Conservation (phyloP, 2,113 vertebrate genomes). For the Sphyrna mokarran region DNA sequence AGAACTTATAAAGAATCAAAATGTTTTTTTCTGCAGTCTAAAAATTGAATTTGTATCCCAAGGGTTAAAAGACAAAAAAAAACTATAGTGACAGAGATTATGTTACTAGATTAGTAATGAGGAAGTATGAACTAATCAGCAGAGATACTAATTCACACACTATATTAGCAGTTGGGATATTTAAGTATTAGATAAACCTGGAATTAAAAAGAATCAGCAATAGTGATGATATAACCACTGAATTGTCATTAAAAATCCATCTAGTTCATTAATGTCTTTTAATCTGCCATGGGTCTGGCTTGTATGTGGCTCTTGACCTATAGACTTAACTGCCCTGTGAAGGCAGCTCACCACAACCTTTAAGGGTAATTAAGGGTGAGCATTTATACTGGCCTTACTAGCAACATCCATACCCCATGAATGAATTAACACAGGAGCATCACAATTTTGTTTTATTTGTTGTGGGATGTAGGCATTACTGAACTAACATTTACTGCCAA, state of each 20-base stretch:
- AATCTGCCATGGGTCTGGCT: neutral
- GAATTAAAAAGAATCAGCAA: neutral
- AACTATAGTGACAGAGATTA: too few species aligned
- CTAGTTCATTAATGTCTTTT: neutral
- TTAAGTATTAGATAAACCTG: too few species aligned
- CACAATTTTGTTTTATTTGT: neutral
- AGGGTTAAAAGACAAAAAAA: neutral
- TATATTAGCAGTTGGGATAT: neutral
- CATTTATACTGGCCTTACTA: neutral
- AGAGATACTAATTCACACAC: neutral
- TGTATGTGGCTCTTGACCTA: neutral
- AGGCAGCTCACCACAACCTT: neutral
- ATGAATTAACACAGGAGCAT: neutral
- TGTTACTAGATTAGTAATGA: neutral
- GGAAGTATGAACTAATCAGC: neutral
- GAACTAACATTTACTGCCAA: too few species aligned
- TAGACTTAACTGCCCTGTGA: neutral
- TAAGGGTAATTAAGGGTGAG: neutral
- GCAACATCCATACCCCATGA: neutral
- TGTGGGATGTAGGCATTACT: too few species aligned
- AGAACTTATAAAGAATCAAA: neutral
- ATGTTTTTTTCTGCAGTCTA: neutral
- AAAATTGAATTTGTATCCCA: neutral
- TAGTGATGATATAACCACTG: neutral
- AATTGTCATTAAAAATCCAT: neutral